Evolutionary conservation across 2,888 invertebrate genomes (phyloP).

Genomic region (Patella depressa): DNA sequence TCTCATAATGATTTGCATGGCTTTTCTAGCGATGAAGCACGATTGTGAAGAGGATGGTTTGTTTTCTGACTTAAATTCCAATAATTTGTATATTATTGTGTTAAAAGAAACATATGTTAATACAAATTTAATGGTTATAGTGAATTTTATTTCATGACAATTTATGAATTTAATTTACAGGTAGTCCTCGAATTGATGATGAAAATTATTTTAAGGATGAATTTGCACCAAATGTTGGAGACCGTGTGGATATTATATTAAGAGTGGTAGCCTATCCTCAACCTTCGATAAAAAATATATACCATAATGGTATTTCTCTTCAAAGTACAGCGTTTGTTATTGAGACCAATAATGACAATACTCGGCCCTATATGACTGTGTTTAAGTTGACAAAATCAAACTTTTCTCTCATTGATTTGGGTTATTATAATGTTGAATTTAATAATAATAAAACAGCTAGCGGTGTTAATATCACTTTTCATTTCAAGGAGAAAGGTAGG

Average conservation of each 20-base stretch:
- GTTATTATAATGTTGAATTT: neutral
- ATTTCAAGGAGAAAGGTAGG: constrained; percentile 2
- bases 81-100: too few species aligned
- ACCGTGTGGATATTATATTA: neutral
- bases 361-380: neutral
- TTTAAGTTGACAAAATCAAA: neutral
- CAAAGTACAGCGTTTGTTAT: neutral
- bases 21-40: too few species aligned
- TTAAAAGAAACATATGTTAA: too few species aligned
- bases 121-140: too few species aligned
- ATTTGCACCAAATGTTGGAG: neutral
- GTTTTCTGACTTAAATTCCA: too few species aligned
- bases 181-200: neutral
- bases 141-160: too few species aligned
- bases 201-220: neutral
- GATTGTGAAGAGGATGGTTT: too few species aligned
- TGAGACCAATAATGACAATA: neutral
- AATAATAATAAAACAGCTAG: neutral
- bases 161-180: neutral
- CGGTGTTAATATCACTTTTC: neutral
- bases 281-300: neutral
- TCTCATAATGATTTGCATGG: too few species aligned
- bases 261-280: neutral
- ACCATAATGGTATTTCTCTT: neutral
- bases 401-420: neutral